Evolutionary conservation across 2,888 invertebrate species (phyloP), one percentile per base, ranked within the genome.

Genomic region (Tryphoninae sp.): DNA sequence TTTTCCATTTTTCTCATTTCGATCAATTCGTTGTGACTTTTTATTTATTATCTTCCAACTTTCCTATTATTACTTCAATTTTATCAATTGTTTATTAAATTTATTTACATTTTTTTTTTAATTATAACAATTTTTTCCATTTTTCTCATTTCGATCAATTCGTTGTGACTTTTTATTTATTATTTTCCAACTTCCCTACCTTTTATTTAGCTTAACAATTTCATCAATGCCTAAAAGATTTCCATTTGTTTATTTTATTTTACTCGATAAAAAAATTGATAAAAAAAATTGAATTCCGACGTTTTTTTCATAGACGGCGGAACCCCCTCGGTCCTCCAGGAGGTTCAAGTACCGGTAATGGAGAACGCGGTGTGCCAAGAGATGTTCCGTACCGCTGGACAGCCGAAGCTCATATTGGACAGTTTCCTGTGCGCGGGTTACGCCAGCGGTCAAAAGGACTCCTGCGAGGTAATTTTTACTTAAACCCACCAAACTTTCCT

Each of bases 341-440:
- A 97, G 93, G 98, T 98, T 1, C 96, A 96, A 93, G 97, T 98
- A 26, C 98, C 98, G 49, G 95, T 98, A 82, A 97, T 98, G 93
- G 97, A 97, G 90, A 98, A 98, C 92, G 94, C 95, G 84, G 96
- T 97, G 11, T 98, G 98, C 90, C 98, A 98, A 91, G 96, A 97
- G 91, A 98, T 98, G 98, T 98, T 98, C 94, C 95, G 96, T 86
- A 96, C 97, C 0, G 97, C 97, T 1, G 97, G 97, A 0, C 98
- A 98, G 90, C 94, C 95, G 0, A 80, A 98, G 92, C 95, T 95
- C 88, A 98, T 98, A 82, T 93, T 97, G 42, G 95, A 94, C 83
- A 97, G 97, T 49, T 98, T 98, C 93, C 93, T 98, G 33, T 98
- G 98, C 88, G 98, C 98, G 0, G 98, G 98, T 49, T 98, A 98